These are phyloP conservation scores for Acipenser oxyrinchus DNA, from an alignment of 2,797 vertebrate genomes.

Conservation along the genomic window DNA sequence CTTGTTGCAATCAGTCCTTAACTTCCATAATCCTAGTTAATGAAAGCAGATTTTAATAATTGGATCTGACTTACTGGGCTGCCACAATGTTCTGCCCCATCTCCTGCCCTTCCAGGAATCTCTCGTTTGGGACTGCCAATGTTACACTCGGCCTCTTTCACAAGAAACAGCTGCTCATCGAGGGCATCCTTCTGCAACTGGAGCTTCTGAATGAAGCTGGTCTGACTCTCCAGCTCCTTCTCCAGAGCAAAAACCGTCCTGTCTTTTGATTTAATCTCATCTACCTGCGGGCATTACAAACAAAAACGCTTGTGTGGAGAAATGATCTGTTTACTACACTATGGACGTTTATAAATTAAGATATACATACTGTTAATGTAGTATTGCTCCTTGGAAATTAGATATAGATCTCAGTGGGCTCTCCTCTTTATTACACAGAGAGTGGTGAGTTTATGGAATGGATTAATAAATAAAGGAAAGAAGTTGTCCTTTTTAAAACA, in stretches of 20 bases:
- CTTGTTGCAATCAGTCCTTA: no score
- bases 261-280: constrained; percentile 97
- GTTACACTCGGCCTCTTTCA: constrained; percentile 91
- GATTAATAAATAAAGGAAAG: no score
- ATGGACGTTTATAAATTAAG: no score
- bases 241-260: constrained; percentile 91
- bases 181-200: constrained; percentile 94
- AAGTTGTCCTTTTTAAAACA: no score
- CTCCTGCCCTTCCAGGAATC: constrained; percentile 87
- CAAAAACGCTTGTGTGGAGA: constrained; percentile 12
- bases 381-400: no score
- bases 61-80: constrained; percentile 72
- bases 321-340: no score
- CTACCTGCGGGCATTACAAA: constrained; percentile 65
- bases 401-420: no score
- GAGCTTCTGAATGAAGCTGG: constrained; percentile 82
- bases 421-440: no score
- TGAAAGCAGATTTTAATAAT: no score
- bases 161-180: constrained; percentile 92
- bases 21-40: no score
- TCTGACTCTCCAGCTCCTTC: constrained; percentile 84
- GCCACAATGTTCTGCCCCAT: constrained; percentile 90
- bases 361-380: no score
- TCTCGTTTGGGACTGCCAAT: constrained; percentile 94
- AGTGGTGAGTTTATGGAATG: no score